Evolutionary conservation across 1,140 invertebrate genomes (phyloP), one percentile per base, ranked within the genome.

Genomic region (Protaetia brevitarsis): DNA sequence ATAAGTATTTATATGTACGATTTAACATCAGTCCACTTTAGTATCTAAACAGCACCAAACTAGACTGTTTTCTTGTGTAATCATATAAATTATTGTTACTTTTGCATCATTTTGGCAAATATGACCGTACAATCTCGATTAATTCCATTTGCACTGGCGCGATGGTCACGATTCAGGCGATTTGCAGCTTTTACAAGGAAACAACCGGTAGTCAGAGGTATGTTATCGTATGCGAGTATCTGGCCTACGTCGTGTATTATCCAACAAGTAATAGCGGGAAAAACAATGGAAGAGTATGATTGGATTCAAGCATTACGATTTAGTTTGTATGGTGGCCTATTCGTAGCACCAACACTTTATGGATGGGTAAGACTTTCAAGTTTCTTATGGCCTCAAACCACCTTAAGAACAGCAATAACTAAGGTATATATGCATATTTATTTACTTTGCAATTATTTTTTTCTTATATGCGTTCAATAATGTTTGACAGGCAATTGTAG

Each of bases 311-410:
- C 83, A 2, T 60, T 84, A 11, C 81, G 88, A 66, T 92, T 89
- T 72, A 83, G 83, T 74, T 64, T 91, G 6, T 91, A 87, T 73
- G 89, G 89, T 11, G 82, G 83, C 5, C 80, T 86, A 31, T 90
- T 87, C 74, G 88, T 89, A 16, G 89, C 89, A 2, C 89, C 89
- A 2, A 87, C 87, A 0, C 70, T 92, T 1, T 89, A 88, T 71
- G 81, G 82, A 16, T 91, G 89, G 89, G 77, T 91, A 21, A 83
- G 82, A 72, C 78, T 88, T 13, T 84, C 85, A 26, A 82, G 82
- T 21, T 79, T 78, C 37, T 77, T 90, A 66, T 89, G 88, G 84
- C 89, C 89, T 3, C 82, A 82, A 64, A 82, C 81, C 30, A 83
- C 83, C 68, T 70, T 91, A 8, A 82, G 81, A 76, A 85, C 84